These are phyloP conservation scores for Morone chrysops DNA, from an alignment of 2,113 vertebrate genomes.

Conservation along the genomic window DNA sequence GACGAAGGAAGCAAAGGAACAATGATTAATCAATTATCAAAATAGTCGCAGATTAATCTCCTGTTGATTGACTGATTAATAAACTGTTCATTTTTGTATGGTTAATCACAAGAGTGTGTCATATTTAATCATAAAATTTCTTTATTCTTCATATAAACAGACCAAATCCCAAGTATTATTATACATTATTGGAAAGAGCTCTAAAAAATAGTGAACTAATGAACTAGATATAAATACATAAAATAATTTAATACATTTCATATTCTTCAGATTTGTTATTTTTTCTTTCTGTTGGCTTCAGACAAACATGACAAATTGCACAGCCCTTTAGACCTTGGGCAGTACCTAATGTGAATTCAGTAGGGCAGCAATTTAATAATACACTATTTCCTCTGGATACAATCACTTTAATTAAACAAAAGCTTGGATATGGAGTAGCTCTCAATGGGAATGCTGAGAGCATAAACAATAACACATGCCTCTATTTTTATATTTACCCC, in stretches of 20 bases:
- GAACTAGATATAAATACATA: background rate
- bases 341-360: background rate
- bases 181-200: background rate
- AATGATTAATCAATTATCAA: background rate
- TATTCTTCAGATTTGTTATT: background rate
- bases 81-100: background rate
- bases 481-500: conserved; percentile 22
- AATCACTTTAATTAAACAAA: conserved; percentile 31
- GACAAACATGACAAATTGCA: background rate
- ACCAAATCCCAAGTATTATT: background rate
- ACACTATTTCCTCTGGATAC: conserved; percentile 20
- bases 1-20: background rate
- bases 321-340: background rate
- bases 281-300: background rate
- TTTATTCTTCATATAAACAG: background rate
- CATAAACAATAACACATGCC: conserved; percentile 9
- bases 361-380: background rate
- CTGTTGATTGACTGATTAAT: background rate
- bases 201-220: background rate
- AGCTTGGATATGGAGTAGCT: background rate
- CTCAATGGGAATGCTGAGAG: conserved; percentile 5
- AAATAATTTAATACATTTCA: background rate
- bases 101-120: background rate
- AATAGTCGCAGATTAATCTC: background rate
- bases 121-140: background rate